phyloP scores from a whole-genome alignment of 2,113 vertebrate species.

The cattle (Bos taurus) region ARS-UCD2.0 NC_037351.1:38813501-38814000 shows the following conservation, averaged over 20 bases:
- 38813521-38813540: neutral
- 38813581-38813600: neutral
- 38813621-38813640: neutral
- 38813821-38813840: no score
- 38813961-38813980: no score
- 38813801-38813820: neutral
- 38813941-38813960: no score
- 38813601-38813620: neutral
- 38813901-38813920: no score
- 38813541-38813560: neutral
- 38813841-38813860: no score
- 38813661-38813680: neutral
- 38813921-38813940: no score
- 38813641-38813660: neutral
- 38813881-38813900: no score
- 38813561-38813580: neutral
- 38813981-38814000: no score
- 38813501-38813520: neutral
- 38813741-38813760: constrained; percentile 51
- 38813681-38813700: neutral
- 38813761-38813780: constrained; percentile 63
- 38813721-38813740: neutral
- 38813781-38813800: constrained; percentile 1
- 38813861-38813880: no score
- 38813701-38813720: neutral